Conservation (phyloP, 2,113 vertebrate species). For the Brachyistius frenatus region DNA sequence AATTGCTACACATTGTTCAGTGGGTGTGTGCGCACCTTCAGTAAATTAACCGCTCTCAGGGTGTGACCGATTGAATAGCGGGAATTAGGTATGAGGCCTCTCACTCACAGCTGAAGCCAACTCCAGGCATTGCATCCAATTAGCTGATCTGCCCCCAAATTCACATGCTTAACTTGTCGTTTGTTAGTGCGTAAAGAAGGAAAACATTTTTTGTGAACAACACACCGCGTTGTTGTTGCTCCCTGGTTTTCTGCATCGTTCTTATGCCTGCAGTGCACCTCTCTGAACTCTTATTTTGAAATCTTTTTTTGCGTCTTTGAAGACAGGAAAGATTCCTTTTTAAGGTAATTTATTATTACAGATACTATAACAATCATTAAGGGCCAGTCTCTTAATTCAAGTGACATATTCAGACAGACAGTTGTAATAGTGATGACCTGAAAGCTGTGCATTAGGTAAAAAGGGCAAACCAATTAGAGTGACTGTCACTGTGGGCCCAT, state of each 20-base stretch:
- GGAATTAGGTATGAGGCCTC: constrained; percentile 76
- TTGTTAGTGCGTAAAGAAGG: constrained; percentile 64
- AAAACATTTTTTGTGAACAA: constrained; percentile 46
- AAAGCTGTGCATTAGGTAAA: constrained; percentile 51
- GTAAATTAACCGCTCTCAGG: constrained; percentile 79
- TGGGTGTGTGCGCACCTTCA: constrained; percentile 83
- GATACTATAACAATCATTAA: constrained; percentile 9
- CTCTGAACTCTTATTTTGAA: background rate
- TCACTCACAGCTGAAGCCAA: constrained; percentile 82
- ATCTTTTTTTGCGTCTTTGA: background rate
- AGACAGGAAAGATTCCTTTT: background rate
- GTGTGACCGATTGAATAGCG: constrained; percentile 76
- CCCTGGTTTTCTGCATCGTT: constrained; percentile 12
- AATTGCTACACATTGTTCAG: constrained; percentile 86
- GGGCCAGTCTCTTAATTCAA: constrained; percentile 19
- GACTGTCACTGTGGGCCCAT: constrained; percentile 31
- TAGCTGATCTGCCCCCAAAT: constrained; percentile 73
- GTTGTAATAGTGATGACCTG: constrained; percentile 51
- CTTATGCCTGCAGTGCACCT: background rate
- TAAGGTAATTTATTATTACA: background rate
- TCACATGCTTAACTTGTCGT: constrained; percentile 79
- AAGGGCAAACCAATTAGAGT: constrained; percentile 67
- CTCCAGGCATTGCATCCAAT: constrained; percentile 74
- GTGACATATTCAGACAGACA: constrained; percentile 45
- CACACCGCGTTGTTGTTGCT: constrained; percentile 7